A percentile compares a stretch with the other conserved stretches of the same genome.
These are phyloP conservation scores for Leucoma salicis DNA, from an alignment of 2,888 invertebrate genomes.

Conservation along the genomic window DNA sequence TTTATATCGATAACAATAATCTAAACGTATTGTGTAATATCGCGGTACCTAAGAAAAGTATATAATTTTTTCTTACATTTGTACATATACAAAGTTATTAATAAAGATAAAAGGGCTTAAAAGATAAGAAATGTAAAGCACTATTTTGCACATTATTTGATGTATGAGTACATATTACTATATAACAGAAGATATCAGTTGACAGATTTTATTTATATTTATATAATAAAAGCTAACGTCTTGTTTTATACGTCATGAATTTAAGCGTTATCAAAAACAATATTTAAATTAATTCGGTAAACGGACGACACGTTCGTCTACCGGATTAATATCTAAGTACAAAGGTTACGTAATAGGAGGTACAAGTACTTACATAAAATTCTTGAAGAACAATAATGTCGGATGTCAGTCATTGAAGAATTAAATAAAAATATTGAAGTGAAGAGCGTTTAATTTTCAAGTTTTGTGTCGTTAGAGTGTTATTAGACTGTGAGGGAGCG, in stretches of 20 bases:
- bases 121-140: too few relatives aligned
- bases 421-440: slow-evolving; percentile 20
- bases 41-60: too few relatives aligned
- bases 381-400: slow-evolving; percentile 4
- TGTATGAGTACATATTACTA: not conserved
- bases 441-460: slow-evolving; percentile 51
- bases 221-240: not conserved
- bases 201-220: not conserved
- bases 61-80: too few relatives aligned
- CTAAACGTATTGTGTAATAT: too few relatives aligned
- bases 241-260: not conserved
- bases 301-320: slow-evolving; percentile 13
- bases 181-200: too few relatives aligned
- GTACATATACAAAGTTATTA: too few relatives aligned
- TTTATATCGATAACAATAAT: too few relatives aligned
- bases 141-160: too few relatives aligned
- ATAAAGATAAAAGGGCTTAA: too few relatives aligned
- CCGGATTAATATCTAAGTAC: too few relatives aligned
- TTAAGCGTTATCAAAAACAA: slow-evolving; percentile 13
- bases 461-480: slow-evolving; percentile 55
- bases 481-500: slow-evolving; percentile 62
- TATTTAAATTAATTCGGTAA: slow-evolving; percentile 7
- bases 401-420: slow-evolving; percentile 10
- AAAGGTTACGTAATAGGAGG: slow-evolving; percentile 11
- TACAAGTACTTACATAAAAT: slow-evolving; percentile 14